These are phyloP conservation scores for Drosophila subpulchrella DNA, from an alignment of 1,140 invertebrate species.

Conservation along the genomic window DNA sequence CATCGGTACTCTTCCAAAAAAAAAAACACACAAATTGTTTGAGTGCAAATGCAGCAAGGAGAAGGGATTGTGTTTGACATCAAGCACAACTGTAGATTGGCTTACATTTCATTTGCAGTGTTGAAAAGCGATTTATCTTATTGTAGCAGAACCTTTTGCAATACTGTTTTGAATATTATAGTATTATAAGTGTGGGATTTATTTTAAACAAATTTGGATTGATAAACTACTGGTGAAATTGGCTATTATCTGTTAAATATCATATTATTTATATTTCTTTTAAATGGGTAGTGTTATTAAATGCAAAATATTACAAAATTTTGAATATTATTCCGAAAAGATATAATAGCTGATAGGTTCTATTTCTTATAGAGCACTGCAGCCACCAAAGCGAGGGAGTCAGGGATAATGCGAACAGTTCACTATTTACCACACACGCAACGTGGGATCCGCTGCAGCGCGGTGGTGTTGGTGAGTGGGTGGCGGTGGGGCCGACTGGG, in stretches of 20 bases:
- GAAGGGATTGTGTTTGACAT: background rate
- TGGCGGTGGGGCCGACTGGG: slow-evolving; percentile 11
- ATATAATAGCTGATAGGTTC: background rate
- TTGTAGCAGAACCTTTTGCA: no score
- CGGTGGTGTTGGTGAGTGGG: slow-evolving; percentile 13
- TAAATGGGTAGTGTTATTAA: background rate
- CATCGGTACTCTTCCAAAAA: slow-evolving; percentile 9
- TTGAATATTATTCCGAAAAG: background rate
- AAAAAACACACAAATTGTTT: slow-evolving; percentile 13
- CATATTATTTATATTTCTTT: background rate
- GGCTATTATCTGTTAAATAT: no score
- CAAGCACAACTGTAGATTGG: background rate
- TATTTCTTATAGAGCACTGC: slow-evolving; percentile 7
- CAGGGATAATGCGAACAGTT: slow-evolving; percentile 57
- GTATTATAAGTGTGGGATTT: no score
- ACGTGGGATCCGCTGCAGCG: slow-evolving; percentile 42
- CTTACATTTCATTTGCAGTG: background rate
- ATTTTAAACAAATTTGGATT: no score
- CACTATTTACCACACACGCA: slow-evolving; percentile 71
- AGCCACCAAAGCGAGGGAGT: slow-evolving; percentile 16
- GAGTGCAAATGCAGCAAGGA: slow-evolving; percentile 36
- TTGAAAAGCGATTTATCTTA: background rate
- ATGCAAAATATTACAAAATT: background rate
- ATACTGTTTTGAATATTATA: no score
- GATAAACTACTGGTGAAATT: no score